phyloP scores from a whole-genome alignment of 2,888 invertebrate species.

The Drosophila hamatofila region DNA sequence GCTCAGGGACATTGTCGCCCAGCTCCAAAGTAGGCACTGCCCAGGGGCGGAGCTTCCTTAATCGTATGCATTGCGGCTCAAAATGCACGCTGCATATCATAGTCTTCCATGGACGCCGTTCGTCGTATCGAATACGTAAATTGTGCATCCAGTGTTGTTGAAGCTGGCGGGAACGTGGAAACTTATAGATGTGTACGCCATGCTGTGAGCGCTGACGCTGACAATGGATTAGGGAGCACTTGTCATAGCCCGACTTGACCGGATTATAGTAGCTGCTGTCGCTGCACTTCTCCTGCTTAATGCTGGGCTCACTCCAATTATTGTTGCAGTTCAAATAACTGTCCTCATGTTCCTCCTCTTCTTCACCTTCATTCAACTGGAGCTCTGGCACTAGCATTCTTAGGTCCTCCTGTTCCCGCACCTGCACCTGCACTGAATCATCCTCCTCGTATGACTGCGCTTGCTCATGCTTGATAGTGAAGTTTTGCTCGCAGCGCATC shows the following conservation, averaged over 20 bases:
- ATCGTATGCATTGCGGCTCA: conserved; percentile 60
- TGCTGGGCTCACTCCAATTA: conserved; percentile 26
- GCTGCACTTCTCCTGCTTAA: conserved; percentile 40
- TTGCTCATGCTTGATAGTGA: conserved; percentile 12
- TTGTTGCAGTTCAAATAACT: conserved; percentile 6
- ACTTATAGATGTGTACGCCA: conserved; percentile 73
- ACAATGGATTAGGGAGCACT: conserved; percentile 68
- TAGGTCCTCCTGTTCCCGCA: conserved; percentile 37
- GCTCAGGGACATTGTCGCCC: conserved; percentile 68
- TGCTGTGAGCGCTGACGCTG: conserved; percentile 68
- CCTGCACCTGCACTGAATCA: background rate
- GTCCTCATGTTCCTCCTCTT: conserved; percentile 9
- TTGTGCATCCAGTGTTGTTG: conserved; percentile 73
- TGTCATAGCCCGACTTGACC: conserved; percentile 72
- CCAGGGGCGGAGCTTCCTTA: conserved; percentile 75
- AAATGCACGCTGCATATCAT: conserved; percentile 74
- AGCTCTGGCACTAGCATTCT: conserved; percentile 50
- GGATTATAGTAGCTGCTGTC: conserved; percentile 51
- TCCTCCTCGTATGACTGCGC: conserved; percentile 4
- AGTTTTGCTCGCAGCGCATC: conserved; percentile 6
- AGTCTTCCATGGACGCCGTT: conserved; percentile 71
- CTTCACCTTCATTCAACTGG: conserved; percentile 44
- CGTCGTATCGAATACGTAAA: conserved; percentile 65
- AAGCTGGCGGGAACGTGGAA: conserved; percentile 59
- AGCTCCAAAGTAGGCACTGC: conserved; percentile 79